Base-by-base conservation (phyloP, 2,797 vertebrate genomes). In the Sebastes nivosus region DNA sequence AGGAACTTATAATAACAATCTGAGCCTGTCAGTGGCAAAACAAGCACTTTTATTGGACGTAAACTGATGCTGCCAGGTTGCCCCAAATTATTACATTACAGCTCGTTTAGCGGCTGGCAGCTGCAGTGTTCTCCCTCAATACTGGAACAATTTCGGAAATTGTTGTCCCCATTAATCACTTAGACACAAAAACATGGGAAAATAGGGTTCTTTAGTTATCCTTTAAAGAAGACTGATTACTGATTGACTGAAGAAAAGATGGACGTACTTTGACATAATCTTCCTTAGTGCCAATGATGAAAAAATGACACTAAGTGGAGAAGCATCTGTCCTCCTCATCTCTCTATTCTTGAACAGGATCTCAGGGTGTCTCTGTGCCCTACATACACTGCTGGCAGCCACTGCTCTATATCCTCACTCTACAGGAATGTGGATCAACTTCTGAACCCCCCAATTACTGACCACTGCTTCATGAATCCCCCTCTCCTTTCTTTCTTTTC, bases 371-470 rank as follows among this genome's bases (percentile, higher is more conserved):
- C 29, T 84, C 54, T 61, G 30, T 73, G 79, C 38, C 57, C 70
- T 76, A 55, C 52, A 73, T 68, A n/a, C 32, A 0, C 55, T 55
- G 50, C 78, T 79, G 76, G 81, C 87, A 64, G 52, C 24, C 67
- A 5, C 22, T 24, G 60, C 80, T 79, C 11, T 12, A 16, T 68
- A 46, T 77, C 72, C 73, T 89, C 89, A 92, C 68, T 36, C 22
- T 29, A 1, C 55, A 81, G 79, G 87, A 89, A 88, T 88, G 90
- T 57, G 67, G 24, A 79, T 78, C 69, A 18, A 78, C 81, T 61
- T 59, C 77, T 66, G 52, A 84, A 85, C 65, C 87, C 75, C 69
- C 13, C 77, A 83, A 80, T 88, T 86, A 88, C 81, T 81, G 84
- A 77, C 87, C 87, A 50, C 78, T 20, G 71, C 78, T n/a, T 70